Conservation (phyloP, 2,888 invertebrate species). For the Glaucopsyche alexis region DNA sequence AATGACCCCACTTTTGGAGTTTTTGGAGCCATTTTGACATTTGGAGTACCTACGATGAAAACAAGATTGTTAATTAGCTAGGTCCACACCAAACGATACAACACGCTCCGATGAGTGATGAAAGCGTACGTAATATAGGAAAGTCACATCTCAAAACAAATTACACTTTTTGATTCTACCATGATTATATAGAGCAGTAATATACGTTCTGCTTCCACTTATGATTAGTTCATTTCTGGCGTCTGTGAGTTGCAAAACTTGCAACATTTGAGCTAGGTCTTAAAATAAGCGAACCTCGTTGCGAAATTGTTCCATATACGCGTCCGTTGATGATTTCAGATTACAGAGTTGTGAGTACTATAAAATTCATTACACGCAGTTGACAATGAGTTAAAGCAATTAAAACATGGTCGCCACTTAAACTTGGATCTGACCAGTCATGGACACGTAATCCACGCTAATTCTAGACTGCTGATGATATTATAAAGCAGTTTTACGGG, state of each 20-base stretch:
- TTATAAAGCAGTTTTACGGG: slow-evolving; percentile 2
- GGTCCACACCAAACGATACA: too few species aligned
- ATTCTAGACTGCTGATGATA: neutral
- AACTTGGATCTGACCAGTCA: slow-evolving; percentile 8
- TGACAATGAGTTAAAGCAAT: slow-evolving; percentile 29
- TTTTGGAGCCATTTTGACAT: too few species aligned
- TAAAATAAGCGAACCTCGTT: neutral
- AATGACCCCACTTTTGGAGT: too few species aligned
- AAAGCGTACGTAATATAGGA: too few species aligned
- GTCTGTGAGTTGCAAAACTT: neutral
- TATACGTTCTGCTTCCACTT: too few species aligned
- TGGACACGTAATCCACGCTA: slow-evolving; percentile 20
- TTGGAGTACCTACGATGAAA: too few species aligned
- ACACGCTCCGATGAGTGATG: too few species aligned
- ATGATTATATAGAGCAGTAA: too few species aligned
- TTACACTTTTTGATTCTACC: too few species aligned
- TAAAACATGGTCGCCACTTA: slow-evolving; percentile 22
- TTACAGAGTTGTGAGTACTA: slow-evolving; percentile 5
- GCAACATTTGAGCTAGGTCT: neutral
- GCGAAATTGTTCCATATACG: slow-evolving; percentile 10
- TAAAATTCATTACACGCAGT: slow-evolving; percentile 16
- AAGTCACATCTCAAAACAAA: too few species aligned
- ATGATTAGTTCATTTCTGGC: too few species aligned
- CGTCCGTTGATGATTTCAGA: slow-evolving; percentile 17
- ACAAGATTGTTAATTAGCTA: too few species aligned